These are phyloP conservation scores for Campaea margaritaria DNA, from an alignment of 2,888 invertebrate genomes.

Conservation along the genomic window DNA sequence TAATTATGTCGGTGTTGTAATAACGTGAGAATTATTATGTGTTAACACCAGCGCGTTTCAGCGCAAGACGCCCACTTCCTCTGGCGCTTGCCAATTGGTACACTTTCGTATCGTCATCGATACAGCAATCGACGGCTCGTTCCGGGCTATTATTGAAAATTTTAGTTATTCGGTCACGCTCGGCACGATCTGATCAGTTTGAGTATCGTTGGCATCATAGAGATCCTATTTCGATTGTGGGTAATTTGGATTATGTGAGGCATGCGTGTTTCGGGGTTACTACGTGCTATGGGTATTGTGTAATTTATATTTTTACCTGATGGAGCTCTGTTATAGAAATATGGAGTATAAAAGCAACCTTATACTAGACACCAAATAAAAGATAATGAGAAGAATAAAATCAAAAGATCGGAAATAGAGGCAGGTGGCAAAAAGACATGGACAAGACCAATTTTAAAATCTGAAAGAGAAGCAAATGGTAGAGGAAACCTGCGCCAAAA, in stretches of 20 bases:
- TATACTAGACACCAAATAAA: no score
- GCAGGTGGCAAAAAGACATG: no score
- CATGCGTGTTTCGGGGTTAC: slow-evolving; percentile 11
- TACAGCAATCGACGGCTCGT: slow-evolving; percentile 55
- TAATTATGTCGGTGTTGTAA: slow-evolving; percentile 11
- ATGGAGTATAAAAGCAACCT: background rate
- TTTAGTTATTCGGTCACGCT: slow-evolving; percentile 56
- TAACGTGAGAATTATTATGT: slow-evolving; percentile 32
- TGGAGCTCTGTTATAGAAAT: background rate
- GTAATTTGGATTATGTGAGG: slow-evolving; percentile 20
- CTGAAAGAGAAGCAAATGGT: no score
- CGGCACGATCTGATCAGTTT: slow-evolving; percentile 38
- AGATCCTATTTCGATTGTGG: slow-evolving; percentile 17
- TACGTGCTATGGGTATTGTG: slow-evolving; percentile 2
- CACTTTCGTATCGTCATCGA: slow-evolving; percentile 52
- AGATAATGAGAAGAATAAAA: no score
- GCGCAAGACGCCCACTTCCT: slow-evolving; percentile 66
- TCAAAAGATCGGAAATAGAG: no score
- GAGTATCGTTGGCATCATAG: slow-evolving; percentile 31
- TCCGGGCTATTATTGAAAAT: slow-evolving; percentile 60
- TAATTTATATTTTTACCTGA: slow-evolving; percentile 8
- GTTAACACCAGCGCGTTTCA: slow-evolving; percentile 47
- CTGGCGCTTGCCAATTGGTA: slow-evolving; percentile 70
- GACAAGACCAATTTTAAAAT: no score
- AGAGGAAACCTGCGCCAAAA: no score